A percentile compares a stretch with the other conserved stretches of the same genome.
Evolutionary conservation across 2,888 invertebrate genomes (phyloP).

Genomic region (Marronus borbonicus): DNA sequence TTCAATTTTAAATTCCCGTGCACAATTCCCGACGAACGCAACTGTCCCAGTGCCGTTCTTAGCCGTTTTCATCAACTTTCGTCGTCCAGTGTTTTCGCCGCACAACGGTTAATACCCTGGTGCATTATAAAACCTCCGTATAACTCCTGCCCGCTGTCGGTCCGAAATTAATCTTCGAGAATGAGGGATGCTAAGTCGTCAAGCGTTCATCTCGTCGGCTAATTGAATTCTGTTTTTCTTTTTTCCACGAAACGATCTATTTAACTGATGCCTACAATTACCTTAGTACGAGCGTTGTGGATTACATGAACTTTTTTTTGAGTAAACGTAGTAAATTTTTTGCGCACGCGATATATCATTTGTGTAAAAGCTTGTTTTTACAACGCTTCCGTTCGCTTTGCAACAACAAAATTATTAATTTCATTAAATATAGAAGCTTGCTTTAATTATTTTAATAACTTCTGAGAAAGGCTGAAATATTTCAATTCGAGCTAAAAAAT

Average conservation of each 20-base stretch:
- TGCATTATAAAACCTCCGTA: slow-evolving; percentile 34
- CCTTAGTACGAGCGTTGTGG: background rate
- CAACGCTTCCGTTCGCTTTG: too few species aligned
- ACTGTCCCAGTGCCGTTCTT: slow-evolving; percentile 6
- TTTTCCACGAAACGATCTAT: slow-evolving; percentile 6
- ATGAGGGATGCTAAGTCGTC: slow-evolving; percentile 20
- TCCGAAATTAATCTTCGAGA: slow-evolving; percentile 33
- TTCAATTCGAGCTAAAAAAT: too few species aligned
- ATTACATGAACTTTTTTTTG: background rate
- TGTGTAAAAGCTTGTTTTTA: too few species aligned
- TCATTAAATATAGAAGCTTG: too few species aligned
- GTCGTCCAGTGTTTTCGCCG: slow-evolving; percentile 25
- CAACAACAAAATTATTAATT: too few species aligned
- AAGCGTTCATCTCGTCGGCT: slow-evolving; percentile 5
- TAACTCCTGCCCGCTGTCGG: slow-evolving; percentile 23
- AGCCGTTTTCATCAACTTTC: slow-evolving; percentile 29
- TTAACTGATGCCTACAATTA: slow-evolving; percentile 16
- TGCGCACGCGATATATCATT: too few species aligned
- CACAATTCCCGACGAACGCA: slow-evolving; percentile 20
- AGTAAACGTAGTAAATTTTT: background rate
- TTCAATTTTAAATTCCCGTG: slow-evolving; percentile 25
- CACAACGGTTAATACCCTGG: slow-evolving; percentile 30
- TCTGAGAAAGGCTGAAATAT: too few species aligned
- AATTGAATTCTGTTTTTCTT: slow-evolving; percentile 33
- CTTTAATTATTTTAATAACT: too few species aligned